phyloP scores from a whole-genome alignment of 1,140 invertebrate genomes.

The Diuraphis noxia region DNA sequence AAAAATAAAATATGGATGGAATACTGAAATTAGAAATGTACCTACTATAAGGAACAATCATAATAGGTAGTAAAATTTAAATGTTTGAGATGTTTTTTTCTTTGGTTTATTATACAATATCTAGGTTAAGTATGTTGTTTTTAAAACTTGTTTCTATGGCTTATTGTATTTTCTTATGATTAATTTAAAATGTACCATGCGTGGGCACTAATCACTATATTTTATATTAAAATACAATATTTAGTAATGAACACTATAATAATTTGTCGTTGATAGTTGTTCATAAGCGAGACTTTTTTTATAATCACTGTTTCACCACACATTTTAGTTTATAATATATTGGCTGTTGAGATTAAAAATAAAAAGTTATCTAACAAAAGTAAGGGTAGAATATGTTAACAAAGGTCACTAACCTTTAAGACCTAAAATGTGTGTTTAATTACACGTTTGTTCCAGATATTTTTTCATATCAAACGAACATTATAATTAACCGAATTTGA shows the following conservation, averaged over 20 bases:
- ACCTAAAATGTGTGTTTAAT: constrained; percentile 1
- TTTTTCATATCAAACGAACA: background rate
- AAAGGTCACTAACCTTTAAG: background rate
- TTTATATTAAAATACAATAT: background rate
- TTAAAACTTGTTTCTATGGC: background rate
- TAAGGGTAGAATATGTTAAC: background rate
- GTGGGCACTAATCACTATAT: background rate
- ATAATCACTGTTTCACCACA: background rate
- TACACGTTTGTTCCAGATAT: background rate
- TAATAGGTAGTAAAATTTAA: background rate
- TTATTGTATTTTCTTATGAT: background rate
- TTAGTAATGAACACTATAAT: background rate
- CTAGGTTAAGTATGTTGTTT: background rate
- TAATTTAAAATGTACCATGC: background rate
- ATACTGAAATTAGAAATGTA: no score
- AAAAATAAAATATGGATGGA: background rate
- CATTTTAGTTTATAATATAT: background rate
- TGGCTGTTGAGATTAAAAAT: background rate
- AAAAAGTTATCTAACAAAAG: constrained; percentile 11
- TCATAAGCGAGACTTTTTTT: background rate
- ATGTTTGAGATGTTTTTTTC: background rate
- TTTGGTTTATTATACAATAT: background rate
- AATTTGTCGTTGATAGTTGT: background rate
- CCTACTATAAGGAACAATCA: background rate
- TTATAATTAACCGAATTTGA: background rate